Percentiles rank a stretch among this genome's conserved stretches.
Conservation (phyloP, 1,140 invertebrate genomes). For the Watersipora subatra region DNA sequence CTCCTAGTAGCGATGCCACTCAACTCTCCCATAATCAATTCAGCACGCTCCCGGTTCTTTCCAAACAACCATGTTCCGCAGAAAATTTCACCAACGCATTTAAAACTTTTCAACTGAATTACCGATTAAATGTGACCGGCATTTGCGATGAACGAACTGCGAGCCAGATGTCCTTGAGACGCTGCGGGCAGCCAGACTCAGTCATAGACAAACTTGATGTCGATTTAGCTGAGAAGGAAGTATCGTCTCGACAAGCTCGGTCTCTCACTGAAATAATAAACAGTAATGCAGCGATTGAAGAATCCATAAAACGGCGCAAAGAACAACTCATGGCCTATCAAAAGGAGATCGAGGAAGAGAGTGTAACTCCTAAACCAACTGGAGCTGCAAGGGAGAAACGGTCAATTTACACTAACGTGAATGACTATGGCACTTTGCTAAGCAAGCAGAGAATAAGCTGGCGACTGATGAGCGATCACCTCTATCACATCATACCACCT, state of each 20-base stretch:
- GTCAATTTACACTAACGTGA: neutral
- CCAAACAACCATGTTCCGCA: neutral
- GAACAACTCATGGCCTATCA: neutral
- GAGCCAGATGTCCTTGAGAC: neutral
- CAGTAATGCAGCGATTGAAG: neutral
- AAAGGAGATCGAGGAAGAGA: neutral
- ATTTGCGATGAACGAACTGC: neutral
- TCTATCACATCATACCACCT: conserved; percentile 36
- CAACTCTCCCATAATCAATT: too few relatives aligned
- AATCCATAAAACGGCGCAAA: neutral
- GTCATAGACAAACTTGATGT: neutral
- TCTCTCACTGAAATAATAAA: neutral
- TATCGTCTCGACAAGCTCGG: neutral
- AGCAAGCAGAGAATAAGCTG: conserved; percentile 34
- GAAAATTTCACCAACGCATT: neutral
- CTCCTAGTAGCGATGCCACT: too few relatives aligned
- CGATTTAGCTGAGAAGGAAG: neutral
- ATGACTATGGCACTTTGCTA: too few relatives aligned
- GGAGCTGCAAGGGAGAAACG: neutral
- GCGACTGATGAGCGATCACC: conserved; percentile 33
- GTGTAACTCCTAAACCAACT: neutral
- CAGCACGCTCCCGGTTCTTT: too few relatives aligned
- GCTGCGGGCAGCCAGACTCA: neutral
- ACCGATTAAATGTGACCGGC: neutral
- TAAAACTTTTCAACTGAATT: neutral